These are phyloP conservation scores for Bradypodion ventrale DNA, from an alignment of 2,797 vertebrate genomes.

Conservation along the genomic window DNA sequence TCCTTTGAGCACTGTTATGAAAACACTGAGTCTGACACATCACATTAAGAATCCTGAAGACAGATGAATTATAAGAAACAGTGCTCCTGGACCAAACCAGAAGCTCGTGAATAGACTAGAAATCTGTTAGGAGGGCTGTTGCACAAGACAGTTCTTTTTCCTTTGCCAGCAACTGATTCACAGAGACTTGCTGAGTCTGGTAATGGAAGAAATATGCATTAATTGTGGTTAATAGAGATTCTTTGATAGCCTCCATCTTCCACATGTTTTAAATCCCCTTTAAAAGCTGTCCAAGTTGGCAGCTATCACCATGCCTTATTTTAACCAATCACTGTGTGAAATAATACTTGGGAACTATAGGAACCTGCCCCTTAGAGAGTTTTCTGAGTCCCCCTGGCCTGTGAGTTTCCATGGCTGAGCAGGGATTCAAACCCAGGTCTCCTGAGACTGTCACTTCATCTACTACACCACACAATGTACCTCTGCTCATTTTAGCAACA, in stretches of 20 bases:
- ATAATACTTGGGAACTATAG: background rate
- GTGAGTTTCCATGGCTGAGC: too few relatives aligned
- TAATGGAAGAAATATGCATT: background rate
- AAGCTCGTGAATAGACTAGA: background rate
- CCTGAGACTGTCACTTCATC: too few relatives aligned
- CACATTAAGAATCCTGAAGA: background rate
- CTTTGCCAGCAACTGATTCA: too few relatives aligned
- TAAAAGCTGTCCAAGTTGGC: background rate
- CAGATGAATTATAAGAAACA: background rate
- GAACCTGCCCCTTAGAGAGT: too few relatives aligned
- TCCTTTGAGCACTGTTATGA: background rate
- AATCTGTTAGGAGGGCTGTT: background rate
- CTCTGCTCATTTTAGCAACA: too few relatives aligned
- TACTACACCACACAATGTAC: too few relatives aligned
- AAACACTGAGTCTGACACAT: background rate
- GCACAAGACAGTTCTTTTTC: too few relatives aligned
- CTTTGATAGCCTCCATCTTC: too few relatives aligned
- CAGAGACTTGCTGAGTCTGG: background rate
- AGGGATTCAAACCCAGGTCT: too few relatives aligned
- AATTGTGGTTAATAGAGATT: background rate
- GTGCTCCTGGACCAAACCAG: background rate
- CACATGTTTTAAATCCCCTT: background rate
- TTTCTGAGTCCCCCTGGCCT: too few relatives aligned
- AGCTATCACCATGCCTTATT: background rate
- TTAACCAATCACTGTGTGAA: background rate